Conservation (phyloP, 2,888 invertebrate species). For the Nebria salina region DNA sequence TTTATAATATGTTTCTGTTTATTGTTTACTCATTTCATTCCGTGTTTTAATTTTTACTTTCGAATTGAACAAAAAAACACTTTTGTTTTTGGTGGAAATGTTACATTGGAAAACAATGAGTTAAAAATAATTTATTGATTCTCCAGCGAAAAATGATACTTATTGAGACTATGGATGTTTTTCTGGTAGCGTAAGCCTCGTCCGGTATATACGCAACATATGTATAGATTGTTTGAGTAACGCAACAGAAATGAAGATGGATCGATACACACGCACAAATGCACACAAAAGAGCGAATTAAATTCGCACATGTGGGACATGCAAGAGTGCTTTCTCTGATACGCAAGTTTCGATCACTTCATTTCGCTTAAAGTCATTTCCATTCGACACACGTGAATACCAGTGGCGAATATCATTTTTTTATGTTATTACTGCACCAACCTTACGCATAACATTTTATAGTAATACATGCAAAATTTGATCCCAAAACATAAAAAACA, state of each 20-base stretch:
- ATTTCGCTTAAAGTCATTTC: not conserved
- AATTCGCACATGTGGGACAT: not conserved
- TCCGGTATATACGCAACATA: not conserved
- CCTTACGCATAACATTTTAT: not conserved
- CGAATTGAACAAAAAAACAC: no score
- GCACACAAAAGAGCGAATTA: not conserved
- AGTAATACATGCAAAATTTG: not conserved
- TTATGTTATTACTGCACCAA: not conserved
- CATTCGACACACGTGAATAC: not conserved
- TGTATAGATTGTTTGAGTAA: not conserved
- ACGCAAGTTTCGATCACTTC: not conserved
- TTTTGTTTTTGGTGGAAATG: no score
- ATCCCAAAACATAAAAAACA: no score
- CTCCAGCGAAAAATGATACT: no score
- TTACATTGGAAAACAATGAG: no score
- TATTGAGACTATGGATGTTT: no score
- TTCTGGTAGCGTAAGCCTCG: not conserved
- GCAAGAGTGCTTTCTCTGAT: not conserved
- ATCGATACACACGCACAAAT: not conserved
- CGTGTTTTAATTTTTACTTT: no score
- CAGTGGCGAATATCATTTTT: not conserved
- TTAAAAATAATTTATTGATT: no score
- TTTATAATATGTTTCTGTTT: no score
- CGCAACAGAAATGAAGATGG: not conserved
- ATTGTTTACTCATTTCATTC: no score